phyloP scores from a whole-genome alignment of 2,888 invertebrate genomes.

The Celastrina argiolus region DNA sequence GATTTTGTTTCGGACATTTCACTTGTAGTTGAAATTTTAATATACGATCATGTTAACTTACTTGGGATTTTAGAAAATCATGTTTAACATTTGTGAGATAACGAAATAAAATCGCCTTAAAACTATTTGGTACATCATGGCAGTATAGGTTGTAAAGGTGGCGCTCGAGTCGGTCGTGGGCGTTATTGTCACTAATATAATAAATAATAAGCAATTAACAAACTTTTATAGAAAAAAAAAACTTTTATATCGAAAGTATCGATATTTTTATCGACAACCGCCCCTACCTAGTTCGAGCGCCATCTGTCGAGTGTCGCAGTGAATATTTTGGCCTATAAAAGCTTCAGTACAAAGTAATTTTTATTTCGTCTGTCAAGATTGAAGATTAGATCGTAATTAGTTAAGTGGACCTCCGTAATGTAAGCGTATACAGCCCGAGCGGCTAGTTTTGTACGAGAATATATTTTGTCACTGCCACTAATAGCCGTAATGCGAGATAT shows the following conservation, averaged over 20 bases:
- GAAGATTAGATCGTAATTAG: neutral
- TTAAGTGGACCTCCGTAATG: neutral
- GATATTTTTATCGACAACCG: neutral
- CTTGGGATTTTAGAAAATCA: too few relatives aligned
- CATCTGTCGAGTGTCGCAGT: constrained; percentile 6
- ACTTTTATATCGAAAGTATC: neutral
- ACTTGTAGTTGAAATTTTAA: neutral
- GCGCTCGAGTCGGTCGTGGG: neutral
- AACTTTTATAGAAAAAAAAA: neutral
- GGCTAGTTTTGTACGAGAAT: constrained; percentile 41
- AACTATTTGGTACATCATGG: neutral
- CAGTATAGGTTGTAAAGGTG: neutral
- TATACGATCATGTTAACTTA: neutral
- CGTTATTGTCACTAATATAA: neutral
- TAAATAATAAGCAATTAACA: neutral
- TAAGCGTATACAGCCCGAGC: constrained; percentile 33
- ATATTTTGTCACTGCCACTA: constrained; percentile 72
- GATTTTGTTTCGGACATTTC: constrained; percentile 14
- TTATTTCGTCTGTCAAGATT: neutral
- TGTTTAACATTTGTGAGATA: neutral
- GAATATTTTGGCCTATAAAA: constrained; percentile 48
- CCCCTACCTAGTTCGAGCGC: neutral
- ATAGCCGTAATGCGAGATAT: constrained; percentile 53
- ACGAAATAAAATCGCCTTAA: neutral
- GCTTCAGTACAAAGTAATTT: constrained; percentile 58